These are phyloP conservation scores for Xyrauchen texanus DNA, from an alignment of 2,113 vertebrate species.

Conservation along the genomic window DNA sequence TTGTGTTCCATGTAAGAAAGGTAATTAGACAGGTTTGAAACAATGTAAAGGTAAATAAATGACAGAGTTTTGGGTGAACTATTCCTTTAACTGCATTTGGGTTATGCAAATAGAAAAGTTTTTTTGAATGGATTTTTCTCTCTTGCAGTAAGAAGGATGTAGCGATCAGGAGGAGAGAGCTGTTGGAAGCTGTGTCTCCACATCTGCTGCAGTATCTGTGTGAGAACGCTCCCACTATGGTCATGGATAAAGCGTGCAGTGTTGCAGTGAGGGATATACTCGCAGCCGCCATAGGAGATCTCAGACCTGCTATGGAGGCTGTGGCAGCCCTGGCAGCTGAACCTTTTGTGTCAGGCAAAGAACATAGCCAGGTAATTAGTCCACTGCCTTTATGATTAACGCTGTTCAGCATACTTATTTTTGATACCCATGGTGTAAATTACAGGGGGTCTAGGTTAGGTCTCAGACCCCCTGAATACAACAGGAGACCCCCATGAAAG, in stretches of 20 bases:
- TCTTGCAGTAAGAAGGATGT: conserved; percentile 86
- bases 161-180: conserved; percentile 77
- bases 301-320: conserved; percentile 82
- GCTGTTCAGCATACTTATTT: too few species aligned
- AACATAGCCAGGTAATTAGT: conserved; percentile 76
- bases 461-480: too few species aligned
- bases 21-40: too few species aligned
- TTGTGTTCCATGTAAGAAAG: too few species aligned
- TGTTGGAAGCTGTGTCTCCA: conserved; percentile 86
- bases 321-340: conserved; percentile 83
- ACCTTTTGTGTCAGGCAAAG: conserved; percentile 82
- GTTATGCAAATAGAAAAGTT: too few species aligned
- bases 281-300: conserved; percentile 79
- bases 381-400: too few species aligned
- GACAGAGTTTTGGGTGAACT: too few species aligned
- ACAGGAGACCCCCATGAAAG: too few species aligned
- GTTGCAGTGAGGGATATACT: conserved; percentile 84
- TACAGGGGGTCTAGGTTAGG: too few species aligned
- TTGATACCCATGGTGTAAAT: too few species aligned
- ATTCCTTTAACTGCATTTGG: background rate
- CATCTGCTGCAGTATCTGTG: conserved; percentile 81
- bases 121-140: background rate
- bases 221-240: conserved; percentile 78
- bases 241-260: conserved; percentile 81
- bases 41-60: too few species aligned